phyloP scores from a whole-genome alignment of 1,140 invertebrate genomes.

The Drosophila grimshawi region DNA sequence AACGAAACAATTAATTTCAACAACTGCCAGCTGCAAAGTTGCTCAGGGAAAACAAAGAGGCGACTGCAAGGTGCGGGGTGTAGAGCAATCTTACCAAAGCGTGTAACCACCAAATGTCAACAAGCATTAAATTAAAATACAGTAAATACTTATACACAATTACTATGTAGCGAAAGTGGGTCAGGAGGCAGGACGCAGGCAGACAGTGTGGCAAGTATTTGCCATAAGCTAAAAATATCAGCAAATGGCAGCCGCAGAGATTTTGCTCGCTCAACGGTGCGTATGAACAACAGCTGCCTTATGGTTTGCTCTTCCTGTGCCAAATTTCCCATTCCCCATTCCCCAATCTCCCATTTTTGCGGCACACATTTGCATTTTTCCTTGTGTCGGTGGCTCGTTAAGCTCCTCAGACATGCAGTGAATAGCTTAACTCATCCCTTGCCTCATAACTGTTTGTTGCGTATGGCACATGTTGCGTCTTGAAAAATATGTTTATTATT shows the following conservation, averaged over 20 bases:
- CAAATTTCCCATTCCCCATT: constrained; percentile 10
- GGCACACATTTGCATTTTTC: constrained; percentile 48
- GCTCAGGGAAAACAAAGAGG: background rate
- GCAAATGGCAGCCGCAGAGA: constrained; percentile 7
- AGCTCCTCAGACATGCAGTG: constrained; percentile 57
- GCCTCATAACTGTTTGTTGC: constrained; percentile 20
- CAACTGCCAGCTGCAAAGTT: constrained; percentile 1
- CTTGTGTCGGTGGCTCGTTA: constrained; percentile 46
- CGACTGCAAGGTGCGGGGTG: background rate
- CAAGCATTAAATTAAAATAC: constrained; percentile 73
- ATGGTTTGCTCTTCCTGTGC: constrained; percentile 21
- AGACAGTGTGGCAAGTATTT: background rate
- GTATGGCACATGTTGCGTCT: background rate
- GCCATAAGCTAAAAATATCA: constrained; percentile 47
- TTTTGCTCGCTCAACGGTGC: background rate
- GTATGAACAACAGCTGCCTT: constrained; percentile 57
- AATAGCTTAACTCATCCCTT: constrained; percentile 41
- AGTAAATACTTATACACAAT: constrained; percentile 58
- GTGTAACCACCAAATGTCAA: constrained; percentile 68
- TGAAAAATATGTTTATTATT: constrained; percentile 60
- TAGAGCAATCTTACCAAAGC: constrained; percentile 49
- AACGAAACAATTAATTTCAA: constrained; percentile 62
- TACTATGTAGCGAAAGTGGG: background rate
- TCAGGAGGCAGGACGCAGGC: background rate
- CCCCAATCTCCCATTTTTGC: constrained; percentile 4